Evolutionary conservation across 2,113 vertebrate genomes (phyloP).

Genomic region (Apistogramma diplotaenia): DNA sequence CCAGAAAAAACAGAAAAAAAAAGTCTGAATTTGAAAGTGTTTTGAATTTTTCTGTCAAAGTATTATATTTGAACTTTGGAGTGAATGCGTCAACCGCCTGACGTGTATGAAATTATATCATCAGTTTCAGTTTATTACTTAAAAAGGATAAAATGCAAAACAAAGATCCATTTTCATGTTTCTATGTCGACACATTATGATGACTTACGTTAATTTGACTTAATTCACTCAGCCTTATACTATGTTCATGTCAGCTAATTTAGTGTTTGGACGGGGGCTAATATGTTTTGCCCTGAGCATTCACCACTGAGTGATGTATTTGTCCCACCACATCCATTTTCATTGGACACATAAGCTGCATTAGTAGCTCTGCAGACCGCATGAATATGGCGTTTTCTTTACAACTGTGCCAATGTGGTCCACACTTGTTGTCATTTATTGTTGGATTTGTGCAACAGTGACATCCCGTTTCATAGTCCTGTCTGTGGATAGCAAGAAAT

Average conservation of each 20-base stretch:
- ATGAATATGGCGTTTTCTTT: neutral
- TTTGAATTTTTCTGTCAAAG: neutral
- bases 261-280: neutral
- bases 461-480: neutral
- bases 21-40: neutral
- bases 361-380: neutral
- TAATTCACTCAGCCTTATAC: neutral
- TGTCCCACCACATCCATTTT: neutral
- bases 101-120: neutral
- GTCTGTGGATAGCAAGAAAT: neutral
- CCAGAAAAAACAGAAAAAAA: too few species aligned
- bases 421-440: neutral
- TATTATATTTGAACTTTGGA: neutral
- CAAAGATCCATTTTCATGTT: neutral
- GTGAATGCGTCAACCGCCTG: neutral
- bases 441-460: neutral
- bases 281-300: neutral
- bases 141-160: neutral
- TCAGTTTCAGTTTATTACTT: neutral
- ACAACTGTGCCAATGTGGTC: neutral
- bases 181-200: neutral
- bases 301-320: neutral
- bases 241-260: neutral
- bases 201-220: neutral
- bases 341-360: neutral